Conservation (phyloP, 1,140 invertebrate genomes). For the Stenopsyche tienmushanensis region DNA sequence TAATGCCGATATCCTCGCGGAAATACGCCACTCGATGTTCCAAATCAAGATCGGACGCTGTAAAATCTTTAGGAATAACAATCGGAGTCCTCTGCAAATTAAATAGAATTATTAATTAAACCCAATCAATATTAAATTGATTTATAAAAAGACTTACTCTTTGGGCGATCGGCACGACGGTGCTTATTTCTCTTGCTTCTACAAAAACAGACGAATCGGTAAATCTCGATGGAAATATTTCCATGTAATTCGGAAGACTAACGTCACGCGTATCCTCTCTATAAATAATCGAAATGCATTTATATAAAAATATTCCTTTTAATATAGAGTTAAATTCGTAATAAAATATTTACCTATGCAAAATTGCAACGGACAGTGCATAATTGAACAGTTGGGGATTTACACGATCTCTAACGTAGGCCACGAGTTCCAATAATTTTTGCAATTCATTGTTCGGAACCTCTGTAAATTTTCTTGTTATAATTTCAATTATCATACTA, state of each 20-base stretch:
- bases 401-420: conserved; percentile 45
- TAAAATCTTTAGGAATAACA: conserved; percentile 65
- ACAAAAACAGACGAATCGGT: conserved; percentile 55
- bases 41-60: conserved; percentile 64
- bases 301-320: conserved; percentile 7
- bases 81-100: conserved; percentile 49
- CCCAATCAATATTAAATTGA: not conserved
- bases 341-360: conserved; percentile 44
- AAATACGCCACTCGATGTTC: conserved; percentile 69
- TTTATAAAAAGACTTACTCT: too few relatives aligned
- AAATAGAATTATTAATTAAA: not conserved
- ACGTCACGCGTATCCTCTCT: conserved; percentile 56
- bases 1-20: conserved; percentile 65
- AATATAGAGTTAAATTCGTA: not conserved
- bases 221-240: conserved; percentile 60
- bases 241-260: conserved; percentile 56
- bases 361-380: conserved; percentile 47
- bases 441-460: conserved; percentile 28
- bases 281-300: conserved; percentile 39
- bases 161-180: too few relatives aligned
- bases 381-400: conserved; percentile 52
- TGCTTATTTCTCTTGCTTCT: conserved; percentile 56
- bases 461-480: conserved; percentile 8
- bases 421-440: conserved; percentile 45
- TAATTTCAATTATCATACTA: not conserved